Conservation (phyloP, 1,140 invertebrate genomes). For the Hesperophylax magnus region DNA sequence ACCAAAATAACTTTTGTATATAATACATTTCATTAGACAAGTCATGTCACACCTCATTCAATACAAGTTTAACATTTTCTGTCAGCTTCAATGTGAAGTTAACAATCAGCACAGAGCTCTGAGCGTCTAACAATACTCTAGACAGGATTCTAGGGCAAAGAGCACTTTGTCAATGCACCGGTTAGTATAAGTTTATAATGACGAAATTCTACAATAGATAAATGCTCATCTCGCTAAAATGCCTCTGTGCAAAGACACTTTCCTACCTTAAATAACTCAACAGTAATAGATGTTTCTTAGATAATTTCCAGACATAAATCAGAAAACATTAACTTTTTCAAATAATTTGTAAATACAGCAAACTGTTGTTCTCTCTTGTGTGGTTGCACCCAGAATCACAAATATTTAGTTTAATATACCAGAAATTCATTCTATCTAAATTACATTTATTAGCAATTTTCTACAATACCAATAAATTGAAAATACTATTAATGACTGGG, state of each 20-base stretch:
- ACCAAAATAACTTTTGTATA: constrained; percentile 57
- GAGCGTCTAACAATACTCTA: constrained; percentile 49
- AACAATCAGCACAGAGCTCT: constrained; percentile 22
- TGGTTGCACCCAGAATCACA: no score
- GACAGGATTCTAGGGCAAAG: constrained; percentile 53
- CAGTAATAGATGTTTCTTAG: not conserved
- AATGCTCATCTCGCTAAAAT: constrained; percentile 9
- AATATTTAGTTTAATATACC: no score
- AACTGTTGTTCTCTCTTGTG: no score
- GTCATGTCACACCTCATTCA: constrained; percentile 49
- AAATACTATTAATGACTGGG: no score
- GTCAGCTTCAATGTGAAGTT: constrained; percentile 57
- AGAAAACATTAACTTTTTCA: no score
- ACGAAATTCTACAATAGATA: constrained; percentile 26
- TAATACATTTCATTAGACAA: constrained; percentile 57
- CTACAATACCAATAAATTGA: no score
- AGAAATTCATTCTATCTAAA: no score
- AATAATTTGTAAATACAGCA: no score
- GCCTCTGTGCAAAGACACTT: not conserved
- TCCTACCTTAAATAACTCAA: constrained; percentile 1
- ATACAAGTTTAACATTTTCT: constrained; percentile 45
- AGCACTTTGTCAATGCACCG: constrained; percentile 44
- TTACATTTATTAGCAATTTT: no score
- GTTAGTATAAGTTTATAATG: constrained; percentile 4
- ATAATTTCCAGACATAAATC: no score